These are phyloP conservation scores for Macrophya annulata DNA, from an alignment of 2,888 invertebrate genomes.

Conservation along the genomic window DNA sequence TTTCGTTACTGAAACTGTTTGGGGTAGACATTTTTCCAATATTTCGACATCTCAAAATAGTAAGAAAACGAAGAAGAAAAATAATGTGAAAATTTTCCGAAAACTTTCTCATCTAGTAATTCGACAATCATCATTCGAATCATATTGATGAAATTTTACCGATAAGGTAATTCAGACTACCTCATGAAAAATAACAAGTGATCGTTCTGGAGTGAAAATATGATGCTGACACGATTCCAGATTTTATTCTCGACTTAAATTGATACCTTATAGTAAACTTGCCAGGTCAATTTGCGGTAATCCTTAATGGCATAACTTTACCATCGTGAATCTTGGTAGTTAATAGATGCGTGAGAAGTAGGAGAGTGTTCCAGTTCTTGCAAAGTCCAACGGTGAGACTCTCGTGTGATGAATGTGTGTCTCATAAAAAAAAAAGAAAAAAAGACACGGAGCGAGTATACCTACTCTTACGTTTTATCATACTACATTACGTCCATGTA, in stretches of 20 bases:
- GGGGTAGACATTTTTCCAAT: not conserved
- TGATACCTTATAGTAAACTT: not conserved
- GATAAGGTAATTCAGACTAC: not conserved
- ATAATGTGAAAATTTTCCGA: not conserved
- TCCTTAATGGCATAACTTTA: not conserved
- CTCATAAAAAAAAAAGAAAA: not conserved
- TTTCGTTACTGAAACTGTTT: not conserved
- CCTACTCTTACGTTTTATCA: slow-evolving; percentile 23
- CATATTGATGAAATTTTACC: not conserved
- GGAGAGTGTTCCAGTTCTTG: slow-evolving; percentile 36
- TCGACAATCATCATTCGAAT: not conserved
- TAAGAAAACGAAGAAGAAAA: not conserved
- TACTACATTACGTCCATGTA: slow-evolving; percentile 2
- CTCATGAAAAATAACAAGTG: not conserved
- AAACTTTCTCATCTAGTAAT: not conserved
- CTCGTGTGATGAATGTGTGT: slow-evolving; percentile 14
- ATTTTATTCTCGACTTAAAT: not conserved
- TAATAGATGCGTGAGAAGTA: slow-evolving; percentile 47
- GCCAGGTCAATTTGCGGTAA: slow-evolving; percentile 6
- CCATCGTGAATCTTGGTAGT: slow-evolving; percentile 35
- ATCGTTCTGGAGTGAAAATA: not conserved
- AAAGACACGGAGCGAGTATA: slow-evolving; percentile 1
- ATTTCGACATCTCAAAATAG: not conserved
- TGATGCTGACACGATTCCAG: not conserved
- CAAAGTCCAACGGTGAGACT: not conserved